phyloP scores from a whole-genome alignment of 2,888 invertebrate genomes.

The Tortrix viridana region DNA sequence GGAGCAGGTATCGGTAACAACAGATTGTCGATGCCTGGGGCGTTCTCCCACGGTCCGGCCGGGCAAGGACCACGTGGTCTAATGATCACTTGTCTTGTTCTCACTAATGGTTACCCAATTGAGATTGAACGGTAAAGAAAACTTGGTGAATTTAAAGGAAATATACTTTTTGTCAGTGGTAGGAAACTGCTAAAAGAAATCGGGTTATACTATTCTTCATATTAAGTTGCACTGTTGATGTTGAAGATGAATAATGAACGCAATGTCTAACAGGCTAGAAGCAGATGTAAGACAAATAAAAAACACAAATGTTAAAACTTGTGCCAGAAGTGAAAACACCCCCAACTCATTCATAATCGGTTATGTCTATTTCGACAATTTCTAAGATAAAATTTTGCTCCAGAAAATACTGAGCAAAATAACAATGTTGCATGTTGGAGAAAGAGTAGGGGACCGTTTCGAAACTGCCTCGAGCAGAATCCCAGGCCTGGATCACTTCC shows the following conservation, averaged over 20 bases:
- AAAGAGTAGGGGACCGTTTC: slow-evolving; percentile 43
- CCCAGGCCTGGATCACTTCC: slow-evolving; percentile 57
- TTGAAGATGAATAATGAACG: no score
- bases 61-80: slow-evolving; percentile 54
- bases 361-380: no score
- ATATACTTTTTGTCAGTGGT: background rate
- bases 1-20: slow-evolving; percentile 37
- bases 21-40: slow-evolving; percentile 50
- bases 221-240: no score
- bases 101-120: background rate
- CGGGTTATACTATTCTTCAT: background rate
- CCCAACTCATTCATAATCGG: no score
- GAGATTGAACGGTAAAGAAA: background rate
- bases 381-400: no score
- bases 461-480: slow-evolving; percentile 61
- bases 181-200: background rate
- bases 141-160: background rate
- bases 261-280: no score
- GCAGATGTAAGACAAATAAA: no score
- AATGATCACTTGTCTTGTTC: slow-evolving; percentile 6
- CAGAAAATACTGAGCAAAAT: background rate
- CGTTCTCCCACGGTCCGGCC: slow-evolving; percentile 67
- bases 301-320: no score
- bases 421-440: slow-evolving; percentile 38
- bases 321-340: no score